These are phyloP conservation scores for Telenomus remus DNA, from an alignment of 1,140 invertebrate genomes.

Conservation along the genomic window DNA sequence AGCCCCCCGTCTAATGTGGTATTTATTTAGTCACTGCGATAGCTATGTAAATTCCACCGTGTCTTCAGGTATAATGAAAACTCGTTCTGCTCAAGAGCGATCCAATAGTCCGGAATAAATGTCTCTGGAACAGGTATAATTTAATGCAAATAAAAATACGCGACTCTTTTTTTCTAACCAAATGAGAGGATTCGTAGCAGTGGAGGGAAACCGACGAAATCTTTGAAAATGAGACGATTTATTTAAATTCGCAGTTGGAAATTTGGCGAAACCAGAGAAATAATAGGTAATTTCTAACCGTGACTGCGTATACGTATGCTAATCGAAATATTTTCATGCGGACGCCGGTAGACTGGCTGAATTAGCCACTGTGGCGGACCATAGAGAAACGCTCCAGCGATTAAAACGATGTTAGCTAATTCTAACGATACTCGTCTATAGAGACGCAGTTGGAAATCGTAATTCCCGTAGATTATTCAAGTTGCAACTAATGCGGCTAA, in stretches of 20 bases:
- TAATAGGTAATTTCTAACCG: constrained; percentile 10
- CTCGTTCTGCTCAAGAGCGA: constrained; percentile 6
- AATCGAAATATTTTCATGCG: constrained; percentile 23
- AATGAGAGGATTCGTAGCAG: neutral
- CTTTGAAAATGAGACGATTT: neutral
- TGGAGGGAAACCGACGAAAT: neutral
- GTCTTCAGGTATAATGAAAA: constrained; percentile 17
- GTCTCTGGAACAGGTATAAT: constrained; percentile 24
- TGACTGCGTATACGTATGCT: constrained; percentile 5
- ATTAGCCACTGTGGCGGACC: constrained; percentile 16
- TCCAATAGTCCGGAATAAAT: constrained; percentile 22
- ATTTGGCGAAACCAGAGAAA: too few relatives aligned
- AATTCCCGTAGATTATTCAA: constrained; percentile 24
- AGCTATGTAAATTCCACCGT: constrained; percentile 23
- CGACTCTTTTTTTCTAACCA: neutral
- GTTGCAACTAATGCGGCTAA: constrained; percentile 17
- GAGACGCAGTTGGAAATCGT: constrained; percentile 13
- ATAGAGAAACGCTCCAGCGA: constrained; percentile 20
- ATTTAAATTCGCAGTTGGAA: constrained; percentile 16
- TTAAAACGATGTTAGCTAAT: constrained; percentile 39
- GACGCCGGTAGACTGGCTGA: constrained; percentile 9
- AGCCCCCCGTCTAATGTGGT: neutral
- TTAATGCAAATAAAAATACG: constrained; percentile 30
- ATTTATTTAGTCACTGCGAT: constrained; percentile 6
- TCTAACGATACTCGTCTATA: constrained; percentile 30